phyloP scores from a whole-genome alignment of 2,797 vertebrate species.

The Anguilla marmorata region DNA sequence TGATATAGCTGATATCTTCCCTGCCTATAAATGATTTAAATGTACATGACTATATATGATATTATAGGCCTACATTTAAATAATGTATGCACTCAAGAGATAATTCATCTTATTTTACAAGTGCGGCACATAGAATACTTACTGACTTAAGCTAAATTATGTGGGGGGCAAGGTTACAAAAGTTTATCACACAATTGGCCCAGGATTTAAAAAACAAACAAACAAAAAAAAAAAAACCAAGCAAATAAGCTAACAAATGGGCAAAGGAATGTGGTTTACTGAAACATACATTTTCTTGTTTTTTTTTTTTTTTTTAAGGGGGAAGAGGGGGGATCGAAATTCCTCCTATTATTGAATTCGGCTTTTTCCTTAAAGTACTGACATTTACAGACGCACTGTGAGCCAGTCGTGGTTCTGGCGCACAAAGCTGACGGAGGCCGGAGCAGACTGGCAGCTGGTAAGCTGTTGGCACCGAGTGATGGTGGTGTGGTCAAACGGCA shows the following conservation, averaged over 20 bases:
- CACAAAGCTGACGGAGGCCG: not conserved
- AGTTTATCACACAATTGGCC: not conserved
- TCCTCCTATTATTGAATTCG: not conserved
- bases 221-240: not conserved
- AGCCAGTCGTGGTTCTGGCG: not conserved
- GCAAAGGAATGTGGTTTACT: no score
- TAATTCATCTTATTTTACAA: constrained; percentile 7
- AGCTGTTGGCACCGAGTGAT: not conserved
- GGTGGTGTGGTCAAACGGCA: not conserved
- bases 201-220: not conserved
- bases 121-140: not conserved
- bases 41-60: not conserved
- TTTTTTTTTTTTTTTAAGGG: no score
- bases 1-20: not conserved
- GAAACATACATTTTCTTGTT: no score
- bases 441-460: not conserved
- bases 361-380: not conserved
- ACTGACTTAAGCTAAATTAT: not conserved
- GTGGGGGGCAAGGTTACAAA: not conserved
- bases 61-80: constrained; percentile 11
- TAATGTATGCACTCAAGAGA: not conserved
- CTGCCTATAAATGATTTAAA: constrained; percentile 10
- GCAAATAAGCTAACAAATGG: not conserved
- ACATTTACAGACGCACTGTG: no score
- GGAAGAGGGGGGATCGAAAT: not conserved